Evolutionary conservation across 2,113 vertebrate genomes (phyloP).

Genomic region (Rallus limicola): DNA sequence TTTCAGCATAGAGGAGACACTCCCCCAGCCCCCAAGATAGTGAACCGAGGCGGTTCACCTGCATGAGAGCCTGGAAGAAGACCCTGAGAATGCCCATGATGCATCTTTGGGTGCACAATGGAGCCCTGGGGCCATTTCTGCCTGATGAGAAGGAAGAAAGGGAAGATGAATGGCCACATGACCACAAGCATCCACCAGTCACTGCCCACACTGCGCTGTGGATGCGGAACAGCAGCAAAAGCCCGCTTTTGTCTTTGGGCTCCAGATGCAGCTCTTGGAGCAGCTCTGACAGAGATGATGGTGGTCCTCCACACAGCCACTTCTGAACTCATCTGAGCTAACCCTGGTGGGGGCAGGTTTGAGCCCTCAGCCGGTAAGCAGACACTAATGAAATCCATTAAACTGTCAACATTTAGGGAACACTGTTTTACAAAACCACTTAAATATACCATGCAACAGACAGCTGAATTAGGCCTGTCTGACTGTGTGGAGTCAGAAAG

Average conservation of each 20-base stretch:
- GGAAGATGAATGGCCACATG: neutral
- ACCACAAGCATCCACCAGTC: neutral
- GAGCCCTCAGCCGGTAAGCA: neutral
- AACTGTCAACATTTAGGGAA: slow-evolving; percentile 67
- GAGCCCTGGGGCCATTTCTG: neutral
- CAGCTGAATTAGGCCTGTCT: slow-evolving; percentile 67
- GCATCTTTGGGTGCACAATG: fast-evolving
- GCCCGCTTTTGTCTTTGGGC: neutral
- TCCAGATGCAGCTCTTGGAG: slow-evolving; percentile 3
- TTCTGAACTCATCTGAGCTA: neutral
- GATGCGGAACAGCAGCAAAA: neutral
- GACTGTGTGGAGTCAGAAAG: slow-evolving; percentile 53
- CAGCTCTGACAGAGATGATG: neutral
- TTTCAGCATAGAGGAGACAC: neutral
- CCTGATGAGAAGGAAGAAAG: neutral
- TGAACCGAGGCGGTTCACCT: neutral
- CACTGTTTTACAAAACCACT: slow-evolving; percentile 65
- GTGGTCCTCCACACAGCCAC: neutral
- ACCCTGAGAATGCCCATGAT: neutral
- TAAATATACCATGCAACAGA: slow-evolving; percentile 54
- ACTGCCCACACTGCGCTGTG: neutral
- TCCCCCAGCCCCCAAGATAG: neutral
- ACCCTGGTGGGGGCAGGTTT: slow-evolving; percentile 34
- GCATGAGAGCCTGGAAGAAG: neutral
- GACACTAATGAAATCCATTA: slow-evolving; percentile 67